Conservation (phyloP, 2,888 invertebrate species). For the Rugalucina vietnamica region DNA sequence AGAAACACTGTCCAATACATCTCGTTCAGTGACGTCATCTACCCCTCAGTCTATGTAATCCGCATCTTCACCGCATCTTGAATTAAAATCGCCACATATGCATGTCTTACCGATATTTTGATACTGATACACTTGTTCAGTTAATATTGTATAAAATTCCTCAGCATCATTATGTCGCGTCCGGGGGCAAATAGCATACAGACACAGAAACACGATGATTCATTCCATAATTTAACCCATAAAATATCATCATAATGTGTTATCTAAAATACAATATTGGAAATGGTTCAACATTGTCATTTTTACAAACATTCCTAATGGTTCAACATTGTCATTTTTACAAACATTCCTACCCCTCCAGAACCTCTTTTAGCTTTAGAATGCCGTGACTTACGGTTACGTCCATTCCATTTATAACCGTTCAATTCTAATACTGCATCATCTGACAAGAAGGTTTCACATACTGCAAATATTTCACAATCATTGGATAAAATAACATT, state of each 20-base stretch:
- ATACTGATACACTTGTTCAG: constrained; percentile 24
- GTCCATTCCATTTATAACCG: constrained; percentile 7
- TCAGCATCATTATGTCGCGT: background rate
- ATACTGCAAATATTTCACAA: constrained; percentile 15
- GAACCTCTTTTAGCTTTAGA: background rate
- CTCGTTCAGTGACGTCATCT: constrained; percentile 18
- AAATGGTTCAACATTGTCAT: background rate
- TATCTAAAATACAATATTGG: background rate
- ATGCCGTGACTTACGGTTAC: background rate
- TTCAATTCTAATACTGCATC: background rate
- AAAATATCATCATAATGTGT: background rate
- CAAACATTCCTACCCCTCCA: constrained; percentile 14
- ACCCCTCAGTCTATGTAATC: constrained; percentile 34
- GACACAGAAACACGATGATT: background rate
- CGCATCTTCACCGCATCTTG: background rate
- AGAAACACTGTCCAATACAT: constrained; percentile 14
- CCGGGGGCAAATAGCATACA: background rate
- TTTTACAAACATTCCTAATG: no score
- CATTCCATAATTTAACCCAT: constrained; percentile 14
- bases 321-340: background rate
- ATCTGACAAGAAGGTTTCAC: constrained; percentile 8
- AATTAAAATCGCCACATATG: constrained; percentile 32
- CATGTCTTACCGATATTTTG: constrained; percentile 23
- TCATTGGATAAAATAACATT: constrained; percentile 11
- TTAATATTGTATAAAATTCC: background rate